These are phyloP conservation scores for Brachycybe producta DNA, from an alignment of 2,888 invertebrate genomes.

Conservation along the genomic window DNA sequence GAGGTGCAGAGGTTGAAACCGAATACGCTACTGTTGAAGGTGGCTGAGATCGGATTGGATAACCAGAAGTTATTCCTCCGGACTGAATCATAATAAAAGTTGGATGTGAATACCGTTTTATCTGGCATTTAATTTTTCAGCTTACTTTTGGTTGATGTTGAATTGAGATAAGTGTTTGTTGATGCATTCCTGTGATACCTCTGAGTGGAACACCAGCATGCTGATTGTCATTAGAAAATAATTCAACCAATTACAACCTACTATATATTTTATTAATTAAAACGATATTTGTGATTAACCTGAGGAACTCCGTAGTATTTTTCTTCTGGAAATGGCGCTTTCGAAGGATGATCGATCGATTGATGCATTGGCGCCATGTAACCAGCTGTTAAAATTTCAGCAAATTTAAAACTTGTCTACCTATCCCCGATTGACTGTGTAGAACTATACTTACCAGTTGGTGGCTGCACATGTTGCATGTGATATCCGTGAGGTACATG, in stretches of 20 bases:
- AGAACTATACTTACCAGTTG: conserved; percentile 2
- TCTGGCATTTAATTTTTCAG: not conserved
- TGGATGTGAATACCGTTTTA: not conserved
- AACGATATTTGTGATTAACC: conserved; percentile 19
- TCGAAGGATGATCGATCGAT: conserved; percentile 24
- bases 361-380: conserved; percentile 20
- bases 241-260: not conserved
- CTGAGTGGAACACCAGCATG: not conserved
- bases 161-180: conserved; percentile 38
- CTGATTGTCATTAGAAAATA: not conserved
- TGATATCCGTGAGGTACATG: conserved; percentile 15
- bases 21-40: conserved; percentile 26
- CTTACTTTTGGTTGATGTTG: conserved; percentile 41
- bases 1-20: conserved; percentile 25
- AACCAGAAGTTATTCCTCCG: conserved; percentile 70
- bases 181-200: conserved; percentile 3
- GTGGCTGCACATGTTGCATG: conserved; percentile 16
- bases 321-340: conserved; percentile 22
- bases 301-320: conserved; percentile 23
- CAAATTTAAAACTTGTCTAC: not conserved
- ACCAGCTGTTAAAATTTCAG: conserved; percentile 4
- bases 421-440: not conserved
- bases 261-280: not conserved
- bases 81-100: conserved; percentile 41
- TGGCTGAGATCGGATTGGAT: conserved; percentile 58